phyloP scores from a whole-genome alignment of 2,797 vertebrate genomes.

The Pseudochromis fuscus region DNA sequence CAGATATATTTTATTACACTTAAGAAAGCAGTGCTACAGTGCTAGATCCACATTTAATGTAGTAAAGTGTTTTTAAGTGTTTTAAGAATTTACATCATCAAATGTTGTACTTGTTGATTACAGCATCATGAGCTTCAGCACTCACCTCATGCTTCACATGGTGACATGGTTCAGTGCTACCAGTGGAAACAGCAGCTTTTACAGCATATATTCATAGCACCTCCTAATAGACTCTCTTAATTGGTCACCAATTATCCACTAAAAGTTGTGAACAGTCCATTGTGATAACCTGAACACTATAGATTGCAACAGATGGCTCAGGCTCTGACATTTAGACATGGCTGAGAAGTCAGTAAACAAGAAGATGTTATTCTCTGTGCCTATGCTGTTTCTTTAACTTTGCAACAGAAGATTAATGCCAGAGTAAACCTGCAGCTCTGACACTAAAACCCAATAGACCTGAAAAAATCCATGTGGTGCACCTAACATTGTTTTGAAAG shows the following conservation, averaged over 20 bases:
- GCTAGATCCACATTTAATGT: too few relatives aligned
- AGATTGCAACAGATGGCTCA: slow-evolving; percentile 6
- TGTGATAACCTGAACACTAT: not conserved
- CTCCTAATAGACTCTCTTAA: slow-evolving; percentile 22
- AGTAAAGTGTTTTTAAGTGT: too few relatives aligned
- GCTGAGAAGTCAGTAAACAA: slow-evolving; percentile 19
- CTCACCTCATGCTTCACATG: too few relatives aligned
- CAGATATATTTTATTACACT: not conserved
- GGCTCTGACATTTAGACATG: slow-evolving; percentile 35
- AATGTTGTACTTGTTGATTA: too few relatives aligned
- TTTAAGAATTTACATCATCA: too few relatives aligned
- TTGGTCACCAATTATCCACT: slow-evolving; percentile 21
- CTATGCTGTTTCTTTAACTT: slow-evolving; percentile 2
- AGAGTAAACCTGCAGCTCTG: slow-evolving; percentile 16
- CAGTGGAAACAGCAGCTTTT: not conserved
- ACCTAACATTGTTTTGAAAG: slow-evolving; percentile 3
- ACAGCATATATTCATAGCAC: slow-evolving; percentile 4
- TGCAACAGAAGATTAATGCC: slow-evolving; percentile 27
- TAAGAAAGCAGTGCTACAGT: not conserved
- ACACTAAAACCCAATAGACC: slow-evolving; percentile 22
- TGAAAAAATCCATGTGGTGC: slow-evolving; percentile 4
- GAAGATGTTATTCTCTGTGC: slow-evolving; percentile 15
- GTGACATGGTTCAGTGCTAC: not conserved
- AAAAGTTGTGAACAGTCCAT: slow-evolving; percentile 12
- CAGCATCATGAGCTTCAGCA: too few relatives aligned